Evolutionary conservation across 2,797 vertebrate genomes (phyloP), one percentile per base, ranked within the genome.

Genomic region (Microcaecilia unicolor): DNA sequence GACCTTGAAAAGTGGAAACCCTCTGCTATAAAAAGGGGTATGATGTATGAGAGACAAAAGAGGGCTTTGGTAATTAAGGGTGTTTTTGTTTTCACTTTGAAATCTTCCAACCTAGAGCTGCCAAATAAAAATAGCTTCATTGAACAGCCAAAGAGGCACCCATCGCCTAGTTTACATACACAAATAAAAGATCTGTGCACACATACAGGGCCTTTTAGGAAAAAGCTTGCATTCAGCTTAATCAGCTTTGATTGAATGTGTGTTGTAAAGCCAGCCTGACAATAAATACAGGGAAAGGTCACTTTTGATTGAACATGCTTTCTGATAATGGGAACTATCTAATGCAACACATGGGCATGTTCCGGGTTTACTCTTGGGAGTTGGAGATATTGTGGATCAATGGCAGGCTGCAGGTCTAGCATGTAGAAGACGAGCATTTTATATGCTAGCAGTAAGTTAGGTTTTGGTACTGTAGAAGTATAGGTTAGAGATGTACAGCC

Each of bases 231-330:
- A 33, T 29, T 19, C 22, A 23, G 37, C 27, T 18, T 2, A 18
- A 2, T 2, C 1, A 63, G 50, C 45, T 38, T 48, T 33, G 17
- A 37, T 48, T 58, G 48, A 63, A 64, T 24, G 27, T 30, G 18
- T 37, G 34, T 29, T 44, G 34, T 48, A 59, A 58, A 56, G 43
- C 39, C 39, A 61, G 48, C 31, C 55, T 41, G 67, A n/a, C n/a
- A n/a, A n/a, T n/a, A n/a, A 64, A 60, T 24, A 22, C 34, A 48
- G 68, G 57, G 62, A 69, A 76, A 80, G 54, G 59, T 67, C 21
- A 67, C 46, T 66, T 64, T 58, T 69, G 35, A 74, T 45, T 70
- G 67, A 72, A 72, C 66, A 46, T 30, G 34, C 22, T 49, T 61
- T 69, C 45, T 48, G 46, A 62, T 62, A 73, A 59, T 40, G 61